Evolutionary conservation across 2,888 invertebrate species (phyloP), one percentile per base, ranked within the genome.

Genomic region (Dynastes maya): DNA sequence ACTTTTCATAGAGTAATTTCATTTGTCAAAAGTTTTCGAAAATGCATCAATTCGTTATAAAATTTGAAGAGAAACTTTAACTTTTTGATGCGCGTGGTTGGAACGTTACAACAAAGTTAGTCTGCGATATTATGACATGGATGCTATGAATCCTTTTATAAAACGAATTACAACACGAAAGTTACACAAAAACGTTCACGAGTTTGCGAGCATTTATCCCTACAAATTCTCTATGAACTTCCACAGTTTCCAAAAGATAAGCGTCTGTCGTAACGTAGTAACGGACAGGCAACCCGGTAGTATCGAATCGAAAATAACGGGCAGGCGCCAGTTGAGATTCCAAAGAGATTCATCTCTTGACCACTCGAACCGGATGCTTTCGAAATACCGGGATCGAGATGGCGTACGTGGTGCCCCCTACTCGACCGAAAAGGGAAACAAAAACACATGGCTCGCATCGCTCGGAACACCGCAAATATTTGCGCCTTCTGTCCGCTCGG

Each of bases 281-380:
- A 16, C 37, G 2, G 16, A 45, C 45, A 45, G 45, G 2, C 45
- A 11, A 2, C 11, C 45, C 45, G 45, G 45, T 45, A 45, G 45
- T 45, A 45, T 45, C 45, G 45, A 45, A 45, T 11, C 45, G 1
- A 72, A 72, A 72, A 58, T 72, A 61, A 61, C 72, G 40, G 16
- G 58, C 76, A 37, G 76, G 76, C 76, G 67, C 76, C 76, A 51
- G 76, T 67, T 55, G 53, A 67, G 76, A 67, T 76, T 76, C 76
- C 76, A 65, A 58, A 65, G 76, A 76, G 65, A 76, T 76, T 67
- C 76, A 76, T 76, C 65, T 67, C 67, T 32, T 76, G 76, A 76
- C 76, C 76, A 76, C 76, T 76, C 76, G 76, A 58, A 22, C 58
- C 45, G 51, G 65, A 67, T 65, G 65, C 72, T 58, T 58, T 72